These are phyloP conservation scores for Harpegnathos saltator DNA, from an alignment of 1,140 invertebrate species.

Conservation along the genomic window DNA sequence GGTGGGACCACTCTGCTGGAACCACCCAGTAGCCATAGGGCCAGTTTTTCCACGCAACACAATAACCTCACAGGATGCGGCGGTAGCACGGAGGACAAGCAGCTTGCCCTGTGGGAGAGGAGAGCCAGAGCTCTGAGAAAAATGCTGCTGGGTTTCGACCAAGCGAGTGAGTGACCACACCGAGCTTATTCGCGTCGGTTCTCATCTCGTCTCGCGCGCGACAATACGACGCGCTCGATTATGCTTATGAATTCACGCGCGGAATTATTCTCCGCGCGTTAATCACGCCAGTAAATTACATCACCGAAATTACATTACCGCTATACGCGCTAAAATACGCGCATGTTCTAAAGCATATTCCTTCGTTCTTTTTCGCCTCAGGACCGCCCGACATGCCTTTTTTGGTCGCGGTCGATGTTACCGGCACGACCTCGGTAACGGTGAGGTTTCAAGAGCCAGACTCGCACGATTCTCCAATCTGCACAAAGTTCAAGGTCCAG, in stretches of 20 bases:
- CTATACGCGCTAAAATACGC: too few relatives aligned
- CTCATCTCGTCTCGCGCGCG: too few relatives aligned
- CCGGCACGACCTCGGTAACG: slow-evolving; percentile 91
- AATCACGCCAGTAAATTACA: too few relatives aligned
- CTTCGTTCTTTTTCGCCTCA: slow-evolving; percentile 78
- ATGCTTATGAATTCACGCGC: too few relatives aligned
- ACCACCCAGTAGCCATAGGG: slow-evolving; percentile 83
- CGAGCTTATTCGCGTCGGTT: too few relatives aligned
- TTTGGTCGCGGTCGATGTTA: slow-evolving; percentile 93
- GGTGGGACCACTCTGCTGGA: slow-evolving; percentile 81
- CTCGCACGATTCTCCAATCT: slow-evolving; percentile 89
- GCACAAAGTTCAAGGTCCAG: slow-evolving; percentile 96
- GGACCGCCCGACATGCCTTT: slow-evolving; percentile 93
- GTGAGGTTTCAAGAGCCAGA: slow-evolving; percentile 91
- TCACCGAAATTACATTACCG: too few relatives aligned
- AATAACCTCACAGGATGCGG: slow-evolving; percentile 88
- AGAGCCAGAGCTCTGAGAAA: slow-evolving; percentile 92
- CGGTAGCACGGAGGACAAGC: slow-evolving; percentile 92
- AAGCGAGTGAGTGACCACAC: slow-evolving; percentile 89
- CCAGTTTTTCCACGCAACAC: slow-evolving; percentile 86
- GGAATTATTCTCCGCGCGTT: too few relatives aligned
- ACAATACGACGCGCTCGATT: too few relatives aligned
- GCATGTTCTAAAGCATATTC: background rate
- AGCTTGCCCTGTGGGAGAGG: slow-evolving; percentile 94
- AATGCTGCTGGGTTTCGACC: slow-evolving; percentile 90